Percentiles rank a stretch among this genome's conserved stretches.
These are phyloP conservation scores for Meandrina meandrites DNA, from an alignment of 92 coral and sea anemone genomes.

Conservation along the genomic window DNA sequence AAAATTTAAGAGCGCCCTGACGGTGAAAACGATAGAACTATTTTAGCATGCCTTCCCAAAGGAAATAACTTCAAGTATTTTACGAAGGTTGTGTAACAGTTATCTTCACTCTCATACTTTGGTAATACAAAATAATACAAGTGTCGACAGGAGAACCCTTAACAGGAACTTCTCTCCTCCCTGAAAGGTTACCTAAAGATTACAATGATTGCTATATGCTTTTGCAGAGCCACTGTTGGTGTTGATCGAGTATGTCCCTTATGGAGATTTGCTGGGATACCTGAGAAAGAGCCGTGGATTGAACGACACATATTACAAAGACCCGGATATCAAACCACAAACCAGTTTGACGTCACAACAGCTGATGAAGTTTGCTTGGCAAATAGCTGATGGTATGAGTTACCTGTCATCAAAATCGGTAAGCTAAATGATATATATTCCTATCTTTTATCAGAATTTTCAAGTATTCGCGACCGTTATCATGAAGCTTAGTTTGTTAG, in stretches of 20 bases:
- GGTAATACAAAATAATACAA: no score
- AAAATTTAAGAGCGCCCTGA: no score
- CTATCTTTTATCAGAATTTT: not conserved
- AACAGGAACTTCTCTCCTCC: no score
- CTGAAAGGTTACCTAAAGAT: no score
- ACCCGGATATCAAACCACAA: conserved; percentile 11
- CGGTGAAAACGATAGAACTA: no score
- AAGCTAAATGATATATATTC: not conserved
- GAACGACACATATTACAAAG: conserved; percentile 1
- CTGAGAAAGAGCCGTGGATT: conserved; percentile 1
- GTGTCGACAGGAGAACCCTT: no score
- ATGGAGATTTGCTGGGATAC: conserved; percentile 6
- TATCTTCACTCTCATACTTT: no score
- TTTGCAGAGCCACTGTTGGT: not conserved
- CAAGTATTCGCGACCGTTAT: not conserved
- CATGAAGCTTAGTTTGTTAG: no score
- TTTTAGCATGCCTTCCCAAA: no score
- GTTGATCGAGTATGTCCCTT: not conserved
- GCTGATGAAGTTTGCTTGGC: conserved; percentile 23
- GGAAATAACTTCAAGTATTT: no score
- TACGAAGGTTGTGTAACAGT: no score
- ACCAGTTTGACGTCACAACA: not conserved
- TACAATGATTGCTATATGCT: not conserved
- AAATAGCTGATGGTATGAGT: conserved; percentile 9
- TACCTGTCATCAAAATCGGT: conserved; percentile 6